Conservation (phyloP, 1,140 invertebrate species). For the Drepana arcuata region DNA sequence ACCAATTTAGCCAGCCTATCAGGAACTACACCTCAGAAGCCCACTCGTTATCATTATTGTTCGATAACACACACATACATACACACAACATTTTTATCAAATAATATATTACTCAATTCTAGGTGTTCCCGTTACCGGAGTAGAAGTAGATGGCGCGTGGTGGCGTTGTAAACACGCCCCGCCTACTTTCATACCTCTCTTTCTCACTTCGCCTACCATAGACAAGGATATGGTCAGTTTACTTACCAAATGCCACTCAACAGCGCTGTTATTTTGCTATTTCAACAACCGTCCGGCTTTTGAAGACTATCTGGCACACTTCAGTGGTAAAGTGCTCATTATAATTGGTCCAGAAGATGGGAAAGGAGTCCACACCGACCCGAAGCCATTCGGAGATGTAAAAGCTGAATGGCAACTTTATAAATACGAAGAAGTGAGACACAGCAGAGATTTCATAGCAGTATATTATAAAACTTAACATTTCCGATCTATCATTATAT, state of each 20-base stretch:
- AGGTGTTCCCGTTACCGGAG: conserved; percentile 48
- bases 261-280: conserved; percentile 81
- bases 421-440: conserved; percentile 48
- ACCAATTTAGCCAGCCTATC: no score
- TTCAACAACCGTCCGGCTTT: conserved; percentile 81
- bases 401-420: conserved; percentile 46
- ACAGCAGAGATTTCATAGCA: conserved; percentile 54
- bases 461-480: conserved; percentile 28
- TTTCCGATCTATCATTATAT: background rate
- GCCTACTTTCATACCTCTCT: conserved; percentile 59
- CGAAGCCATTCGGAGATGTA: conserved; percentile 75
- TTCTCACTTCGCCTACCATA: conserved; percentile 36
- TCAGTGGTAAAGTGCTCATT: conserved; percentile 74
- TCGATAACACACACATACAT: no score
- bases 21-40: no score
- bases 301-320: conserved; percentile 75
- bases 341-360: conserved; percentile 80
- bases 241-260: conserved; percentile 16
- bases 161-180: conserved; percentile 68
- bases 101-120: no score
- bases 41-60: no score
- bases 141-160: conserved; percentile 68
- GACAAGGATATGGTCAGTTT: conserved; percentile 29
- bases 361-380: conserved; percentile 77
- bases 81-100: no score